These are phyloP conservation scores for Pseudanteris insignis DNA, from an alignment of 2,888 invertebrate genomes.

Conservation along the genomic window DNA sequence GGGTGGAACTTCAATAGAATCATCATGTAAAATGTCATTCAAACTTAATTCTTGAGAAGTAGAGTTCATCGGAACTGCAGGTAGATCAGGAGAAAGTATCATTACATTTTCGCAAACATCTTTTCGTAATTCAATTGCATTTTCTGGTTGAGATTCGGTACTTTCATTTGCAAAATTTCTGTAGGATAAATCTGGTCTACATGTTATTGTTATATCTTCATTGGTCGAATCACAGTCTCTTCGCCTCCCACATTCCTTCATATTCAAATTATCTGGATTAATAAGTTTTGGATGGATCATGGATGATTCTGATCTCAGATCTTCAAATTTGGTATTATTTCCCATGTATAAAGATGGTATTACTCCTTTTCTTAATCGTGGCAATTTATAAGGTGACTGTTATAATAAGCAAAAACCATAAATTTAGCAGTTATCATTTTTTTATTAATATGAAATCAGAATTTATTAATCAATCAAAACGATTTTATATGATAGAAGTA, in stretches of 20 bases:
- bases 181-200: constrained; percentile 12
- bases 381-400: constrained; percentile 33
- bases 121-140: background rate
- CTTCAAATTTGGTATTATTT: constrained; percentile 2
- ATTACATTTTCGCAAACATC: background rate
- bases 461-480: too few relatives aligned
- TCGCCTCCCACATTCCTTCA: constrained; percentile 6
- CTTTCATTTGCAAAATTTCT: background rate
- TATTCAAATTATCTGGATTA: background rate
- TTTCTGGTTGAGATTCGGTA: background rate
- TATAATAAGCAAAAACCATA: too few relatives aligned
- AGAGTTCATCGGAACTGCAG: background rate
- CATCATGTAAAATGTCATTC: constrained; percentile 6
- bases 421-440: background rate
- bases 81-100: constrained; percentile 2
- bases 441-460: background rate
- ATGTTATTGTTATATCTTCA: constrained; percentile 10
- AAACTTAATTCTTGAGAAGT: constrained; percentile 2
- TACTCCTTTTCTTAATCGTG: constrained; percentile 24
- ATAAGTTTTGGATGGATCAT: background rate
- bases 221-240: background rate
- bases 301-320: background rate
- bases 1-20: constrained; percentile 6
- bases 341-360: constrained; percentile 11
- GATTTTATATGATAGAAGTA: too few relatives aligned